Conservation (phyloP, 2,888 invertebrate genomes). For the Ashinkailepas kermadecensis region DNA sequence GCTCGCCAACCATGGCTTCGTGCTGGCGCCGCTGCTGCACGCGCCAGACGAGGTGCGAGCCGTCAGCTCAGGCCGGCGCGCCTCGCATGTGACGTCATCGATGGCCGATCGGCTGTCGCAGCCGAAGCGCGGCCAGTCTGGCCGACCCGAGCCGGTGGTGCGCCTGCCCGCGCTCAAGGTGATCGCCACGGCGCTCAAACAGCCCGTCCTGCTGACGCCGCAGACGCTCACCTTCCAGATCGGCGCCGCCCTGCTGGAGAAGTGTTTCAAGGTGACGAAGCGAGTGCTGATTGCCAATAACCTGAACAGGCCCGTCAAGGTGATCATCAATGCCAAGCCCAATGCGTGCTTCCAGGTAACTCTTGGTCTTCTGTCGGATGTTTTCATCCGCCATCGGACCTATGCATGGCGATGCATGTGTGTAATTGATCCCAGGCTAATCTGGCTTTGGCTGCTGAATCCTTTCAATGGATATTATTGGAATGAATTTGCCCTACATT, state of each 20-base stretch:
- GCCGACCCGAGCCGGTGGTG: neutral
- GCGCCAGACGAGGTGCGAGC: neutral
- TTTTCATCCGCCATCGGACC: too few relatives aligned
- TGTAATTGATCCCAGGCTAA: too few relatives aligned
- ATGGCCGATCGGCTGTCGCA: neutral
- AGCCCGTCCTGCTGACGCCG: neutral
- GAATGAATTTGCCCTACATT: too few relatives aligned
- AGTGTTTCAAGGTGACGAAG: slow-evolving; percentile 11
- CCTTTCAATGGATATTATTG: too few relatives aligned
- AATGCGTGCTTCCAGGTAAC: neutral
- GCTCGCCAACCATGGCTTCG: slow-evolving; percentile 18
- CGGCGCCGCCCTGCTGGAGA: slow-evolving; percentile 11
- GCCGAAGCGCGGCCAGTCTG: neutral
- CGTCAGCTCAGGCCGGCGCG: neutral
- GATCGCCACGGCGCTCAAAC: slow-evolving; percentile 3
- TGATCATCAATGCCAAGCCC: slow-evolving; percentile 5
- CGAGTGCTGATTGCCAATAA: neutral
- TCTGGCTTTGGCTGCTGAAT: too few relatives aligned
- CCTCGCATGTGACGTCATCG: neutral
- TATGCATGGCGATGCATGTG: too few relatives aligned
- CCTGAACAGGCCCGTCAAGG: neutral
- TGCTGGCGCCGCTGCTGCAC: slow-evolving; percentile 18
- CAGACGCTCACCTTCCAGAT: neutral
- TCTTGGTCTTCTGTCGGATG: too few relatives aligned
- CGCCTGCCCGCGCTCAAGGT: slow-evolving; percentile 5